phyloP scores from a whole-genome alignment of 23 tunicate genomes.

The Styela clava region DNA sequence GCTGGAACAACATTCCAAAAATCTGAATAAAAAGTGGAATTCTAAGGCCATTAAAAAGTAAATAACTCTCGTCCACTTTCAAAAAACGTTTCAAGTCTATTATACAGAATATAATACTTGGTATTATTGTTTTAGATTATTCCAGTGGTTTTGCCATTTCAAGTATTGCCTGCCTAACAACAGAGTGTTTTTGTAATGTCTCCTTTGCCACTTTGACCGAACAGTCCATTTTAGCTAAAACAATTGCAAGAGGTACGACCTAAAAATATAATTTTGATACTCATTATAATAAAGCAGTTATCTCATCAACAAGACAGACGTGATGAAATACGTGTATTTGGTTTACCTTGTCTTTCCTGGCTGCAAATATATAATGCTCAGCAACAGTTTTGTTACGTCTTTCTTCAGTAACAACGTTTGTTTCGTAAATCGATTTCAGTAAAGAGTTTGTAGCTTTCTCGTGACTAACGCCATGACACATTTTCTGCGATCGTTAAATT shows the following conservation, averaged over 20 bases:
- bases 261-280: neutral
- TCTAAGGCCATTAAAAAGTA: no score
- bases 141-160: neutral
- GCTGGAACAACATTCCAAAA: no score
- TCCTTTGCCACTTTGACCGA: slow-evolving; percentile 24
- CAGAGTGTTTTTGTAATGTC: slow-evolving; percentile 20
- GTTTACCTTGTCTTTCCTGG: slow-evolving; percentile 57
- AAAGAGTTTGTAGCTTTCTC: slow-evolving; percentile 43
- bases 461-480: slow-evolving; percentile 34
- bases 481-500: no score
- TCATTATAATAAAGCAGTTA: neutral
- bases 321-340: neutral
- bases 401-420: slow-evolving; percentile 25
- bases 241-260: slow-evolving; percentile 74
- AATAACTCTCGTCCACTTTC: no score
- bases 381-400: slow-evolving; percentile 11
- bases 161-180: slow-evolving; percentile 45
- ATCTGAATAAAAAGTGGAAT: no score
- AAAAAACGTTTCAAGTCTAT: no score
- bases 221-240: slow-evolving; percentile 47
- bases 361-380: slow-evolving; percentile 47
- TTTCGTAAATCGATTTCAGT: slow-evolving; percentile 64
- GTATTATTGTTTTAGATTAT: no score
- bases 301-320: neutral
- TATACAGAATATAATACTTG: no score